Percentiles rank a stretch among this genome's conserved stretches.
Conservation (phyloP, 2,113 vertebrate genomes). For the Limanda limanda region DNA sequence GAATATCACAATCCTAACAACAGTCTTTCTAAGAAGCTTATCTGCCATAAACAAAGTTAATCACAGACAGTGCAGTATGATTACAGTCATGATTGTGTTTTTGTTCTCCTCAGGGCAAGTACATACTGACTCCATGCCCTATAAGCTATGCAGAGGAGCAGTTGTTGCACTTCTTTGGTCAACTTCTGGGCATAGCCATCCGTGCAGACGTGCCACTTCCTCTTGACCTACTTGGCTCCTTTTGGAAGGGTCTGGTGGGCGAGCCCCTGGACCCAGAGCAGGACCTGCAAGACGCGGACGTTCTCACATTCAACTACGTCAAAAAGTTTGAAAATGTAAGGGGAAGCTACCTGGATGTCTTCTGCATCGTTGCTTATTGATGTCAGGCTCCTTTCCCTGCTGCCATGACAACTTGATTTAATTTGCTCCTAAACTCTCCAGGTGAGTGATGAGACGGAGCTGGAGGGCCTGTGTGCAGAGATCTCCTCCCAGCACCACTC, state of each 20-base stretch:
- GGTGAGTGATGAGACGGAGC: constrained; percentile 90
- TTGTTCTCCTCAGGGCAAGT: constrained; percentile 87
- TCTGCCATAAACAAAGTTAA: not conserved
- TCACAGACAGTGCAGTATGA: not conserved
- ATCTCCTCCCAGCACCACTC: constrained; percentile 93
- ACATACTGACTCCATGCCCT: constrained; percentile 92
- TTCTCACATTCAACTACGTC: constrained; percentile 95
- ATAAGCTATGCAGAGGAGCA: constrained; percentile 97
- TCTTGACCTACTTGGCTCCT: constrained; percentile 92
- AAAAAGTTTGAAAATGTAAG: constrained; percentile 95
- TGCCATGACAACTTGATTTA: not conserved
- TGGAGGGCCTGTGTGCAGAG: constrained; percentile 94
- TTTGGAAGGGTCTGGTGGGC: constrained; percentile 96
- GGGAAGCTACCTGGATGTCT: not conserved
- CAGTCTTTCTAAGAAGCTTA: not conserved
- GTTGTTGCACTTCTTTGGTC: constrained; percentile 95
- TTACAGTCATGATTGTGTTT: constrained; percentile 8
- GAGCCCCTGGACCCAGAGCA: constrained; percentile 88
- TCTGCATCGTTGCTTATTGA: not conserved
- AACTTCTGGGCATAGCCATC: constrained; percentile 94
- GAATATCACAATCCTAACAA: not conserved
- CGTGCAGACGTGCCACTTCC: constrained; percentile 95
- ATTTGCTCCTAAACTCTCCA: constrained; percentile 43
- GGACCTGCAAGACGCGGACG: constrained; percentile 95
- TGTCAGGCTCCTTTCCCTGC: not conserved